Evolutionary conservation across 2,797 vertebrate genomes (phyloP).

Genomic region (Pseudomugil tenellus): DNA sequence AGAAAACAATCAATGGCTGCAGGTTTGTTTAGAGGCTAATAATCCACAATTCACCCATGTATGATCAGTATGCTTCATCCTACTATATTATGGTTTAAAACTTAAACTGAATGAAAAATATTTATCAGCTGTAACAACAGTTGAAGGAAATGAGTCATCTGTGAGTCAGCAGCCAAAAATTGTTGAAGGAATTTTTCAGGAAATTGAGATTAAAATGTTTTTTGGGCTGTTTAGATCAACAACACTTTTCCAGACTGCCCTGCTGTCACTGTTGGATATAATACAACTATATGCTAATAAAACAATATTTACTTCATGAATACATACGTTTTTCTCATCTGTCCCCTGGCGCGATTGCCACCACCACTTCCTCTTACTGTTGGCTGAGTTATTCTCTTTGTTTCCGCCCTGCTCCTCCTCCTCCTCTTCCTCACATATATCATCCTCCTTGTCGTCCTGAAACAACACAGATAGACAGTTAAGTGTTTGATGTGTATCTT

Average conservation of each 20-base stretch:
- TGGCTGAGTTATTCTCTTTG: conserved; percentile 79
- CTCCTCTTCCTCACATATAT: conserved; percentile 72
- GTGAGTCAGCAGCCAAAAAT: conserved; percentile 3
- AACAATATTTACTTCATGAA: conserved; percentile 8
- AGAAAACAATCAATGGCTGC: conserved; percentile 17
- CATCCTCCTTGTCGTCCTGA: conserved; percentile 80
- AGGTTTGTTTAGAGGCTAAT: conserved; percentile 8
- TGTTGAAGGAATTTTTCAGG: neutral
- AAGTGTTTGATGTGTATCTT: conserved; percentile 15
- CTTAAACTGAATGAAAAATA: neutral
- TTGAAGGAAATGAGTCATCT: conserved; percentile 4
- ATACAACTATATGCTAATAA: neutral
- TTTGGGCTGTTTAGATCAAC: conserved; percentile 1
- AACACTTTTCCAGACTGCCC: neutral
- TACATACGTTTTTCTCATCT: conserved; percentile 89
- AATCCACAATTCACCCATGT: neutral
- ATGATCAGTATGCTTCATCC: neutral
- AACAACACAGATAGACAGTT: conserved; percentile 60
- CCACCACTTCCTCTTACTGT: conserved; percentile 90
- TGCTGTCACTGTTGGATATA: neutral
- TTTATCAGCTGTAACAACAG: neutral
- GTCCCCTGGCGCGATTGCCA: conserved; percentile 89
- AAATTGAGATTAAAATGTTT: conserved; percentile 1
- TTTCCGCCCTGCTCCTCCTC: conserved; percentile 66
- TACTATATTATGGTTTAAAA: too few relatives aligned